Base-by-base conservation (phyloP, 2,888 invertebrate genomes). In the Diloba caeruleocephala region DNA sequence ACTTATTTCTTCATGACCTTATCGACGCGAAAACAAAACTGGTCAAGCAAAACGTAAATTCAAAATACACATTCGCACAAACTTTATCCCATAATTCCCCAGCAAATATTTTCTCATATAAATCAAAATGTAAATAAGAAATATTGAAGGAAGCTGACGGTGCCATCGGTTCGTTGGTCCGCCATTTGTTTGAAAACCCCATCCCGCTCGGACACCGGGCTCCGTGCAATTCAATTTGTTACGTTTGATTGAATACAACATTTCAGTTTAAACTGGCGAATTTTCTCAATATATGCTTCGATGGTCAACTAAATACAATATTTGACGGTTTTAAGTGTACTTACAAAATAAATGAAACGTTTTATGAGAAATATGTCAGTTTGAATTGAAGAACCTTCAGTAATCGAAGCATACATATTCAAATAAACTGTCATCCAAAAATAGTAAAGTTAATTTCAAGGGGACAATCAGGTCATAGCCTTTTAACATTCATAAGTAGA, bases 161-260 rank as follows among this genome's bases (percentile, higher is more conserved):
- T 48, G 50, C 58, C 51, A 54, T 50, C 75, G 84, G 84, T 83
- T 85, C 84, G 83, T 84, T 87, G 79, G 62, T 43, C 59, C 69
- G 54, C 66, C 80, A 76, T 81, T 83, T 85, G 84, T 85, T 86
- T 85, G 85, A 63, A 72, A 76, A 79, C 76, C 77, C 69, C 71
- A 73, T 67, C 55, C 63, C 71, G 56, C 67, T 71, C 73, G 73
- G 79, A 64, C 64, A 70, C 67, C 74, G 58, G 58, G 65, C 52
- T 66, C 64, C 65, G 58, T 60, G 67, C 71, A 73, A 80, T 79
- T 74, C 64, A 68, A 81, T 83, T 81, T 82, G 71, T 60, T 71
- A 75, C 74, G 71, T 66, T 60, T 74, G 72, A 75, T 63, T 59
- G 63, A 63, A 58, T 58, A 41, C 49, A 59, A 63, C 59, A 63